Base-by-base conservation (phyloP, 2,888 invertebrate species). In the Epinotia ramella region DNA sequence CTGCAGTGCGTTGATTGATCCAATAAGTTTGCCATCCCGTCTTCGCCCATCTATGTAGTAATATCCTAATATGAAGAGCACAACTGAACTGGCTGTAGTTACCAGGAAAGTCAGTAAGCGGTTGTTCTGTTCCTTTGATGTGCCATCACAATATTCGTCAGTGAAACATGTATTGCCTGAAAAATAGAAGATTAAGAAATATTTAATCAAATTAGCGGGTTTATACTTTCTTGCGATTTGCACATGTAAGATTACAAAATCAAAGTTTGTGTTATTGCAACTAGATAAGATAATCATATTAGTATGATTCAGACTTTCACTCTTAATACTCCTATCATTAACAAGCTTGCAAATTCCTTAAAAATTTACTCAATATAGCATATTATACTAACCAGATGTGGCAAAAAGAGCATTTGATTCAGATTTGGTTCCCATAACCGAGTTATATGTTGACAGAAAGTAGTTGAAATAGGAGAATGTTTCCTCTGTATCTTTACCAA, bases 31-130 rank as follows among this genome's bases (percentile, higher is more conserved):
- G 66, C 96, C 95, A 84, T 97, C 97, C 82, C 96, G 95, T 79
- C 96, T 95, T 82, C 95, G 96, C 84, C 96, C 97, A 88, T 97
- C 97, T 78, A 97, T 96, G 81, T 96, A 96, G 87, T 97, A 96
- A 89, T 97, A 97, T 28, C 97, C 97, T 77, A 97, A 94, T 20
- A 96, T 95, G 84, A 98, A 97, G 68, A 97, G 88, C 9, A 97
- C 91, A 0, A 97, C 96, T 0, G 97, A 96, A n/a, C 95, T 89
- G 3, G 97, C 96, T n/a, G 97, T 96, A 66, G 97, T 95, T 16
- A 95, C 84, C 49, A 96, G 90, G 86, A 95, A 96, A 1, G 96
- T 94, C 16, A 96, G 83, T 2, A 95, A 81, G 20, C 95, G 91
- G 79, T 94, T 95, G 75, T 84, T 88, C 24, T 89, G 86, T 7